Evolutionary conservation across 2,113 vertebrate species (phyloP).

Genomic region (Pithys albifrons): DNA sequence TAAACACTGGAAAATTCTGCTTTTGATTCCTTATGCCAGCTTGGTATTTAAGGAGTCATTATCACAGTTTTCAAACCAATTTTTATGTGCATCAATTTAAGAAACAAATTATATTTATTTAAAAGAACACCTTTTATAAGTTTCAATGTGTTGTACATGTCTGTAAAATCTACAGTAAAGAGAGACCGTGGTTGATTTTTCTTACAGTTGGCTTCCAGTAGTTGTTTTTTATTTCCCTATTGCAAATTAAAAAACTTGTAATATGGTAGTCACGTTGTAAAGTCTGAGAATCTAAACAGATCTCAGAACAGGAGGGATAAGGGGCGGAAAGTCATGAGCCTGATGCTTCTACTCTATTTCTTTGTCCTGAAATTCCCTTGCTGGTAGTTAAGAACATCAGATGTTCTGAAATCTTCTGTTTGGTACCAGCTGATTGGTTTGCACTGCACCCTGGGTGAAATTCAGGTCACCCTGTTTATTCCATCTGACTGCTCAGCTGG

Average conservation of each 20-base stretch:
- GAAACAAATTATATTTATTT: background rate
- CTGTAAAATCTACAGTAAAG: background rate
- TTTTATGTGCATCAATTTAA: background rate
- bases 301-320: background rate
- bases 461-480: background rate
- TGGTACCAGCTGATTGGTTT: background rate
- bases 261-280: background rate
- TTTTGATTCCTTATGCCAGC: background rate
- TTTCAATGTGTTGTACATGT: background rate
- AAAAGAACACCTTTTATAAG: background rate
- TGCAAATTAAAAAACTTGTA: background rate
- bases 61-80: background rate
- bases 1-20: background rate
- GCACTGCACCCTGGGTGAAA: background rate
- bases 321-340: background rate
- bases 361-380: background rate
- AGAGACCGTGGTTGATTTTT: background rate
- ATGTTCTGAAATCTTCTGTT: background rate
- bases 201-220: background rate
- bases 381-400: background rate
- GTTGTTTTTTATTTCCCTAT: background rate
- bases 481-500: background rate
- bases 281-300: background rate
- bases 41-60: background rate
- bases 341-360: background rate